Evolutionary conservation across 2,888 invertebrate species (phyloP), one percentile per base, ranked within the genome.

Genomic region (Proisotoma minuta): DNA sequence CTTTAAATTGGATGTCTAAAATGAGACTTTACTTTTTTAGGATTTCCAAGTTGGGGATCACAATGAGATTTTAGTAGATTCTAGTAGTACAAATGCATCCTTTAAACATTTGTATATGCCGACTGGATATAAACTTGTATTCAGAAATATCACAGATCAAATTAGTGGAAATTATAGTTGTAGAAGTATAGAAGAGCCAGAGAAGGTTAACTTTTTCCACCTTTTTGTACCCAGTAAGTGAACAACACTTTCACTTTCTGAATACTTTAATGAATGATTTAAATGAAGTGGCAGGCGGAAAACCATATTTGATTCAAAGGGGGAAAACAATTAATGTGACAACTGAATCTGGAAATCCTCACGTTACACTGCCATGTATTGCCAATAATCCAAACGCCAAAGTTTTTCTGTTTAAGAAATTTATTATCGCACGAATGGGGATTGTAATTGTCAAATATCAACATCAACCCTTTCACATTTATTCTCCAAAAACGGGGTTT

Each of bases 391-490:
- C 69, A 2, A 51, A 58, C 15, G 60, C 66, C 10, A 62, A 59
- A 57, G 66, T 69, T 8, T 60, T 66, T 40, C 40, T 69, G 23
- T 69, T 66, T 29, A 66, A 66, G 49, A 69, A 66, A 40, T 65
- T 60, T 22, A 62, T 60, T 5, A 62, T 69, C 10, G 62, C 62
- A 22, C 54, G 61, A 50, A 63, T 69, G 66, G 69, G 69, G 4
- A 59, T 69, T 15, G 61, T 65, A 12, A 39, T 69, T 8, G 62
- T 69, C 2, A 69, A 69, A 29, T 69, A 66, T 26, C 69, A 69
- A 28, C 66, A 66, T 23, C 69, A 69, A 22, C 66, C 69, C 3
- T 69, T 69, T 43, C 69, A 69, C 47, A 62, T 69, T 40, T 69
- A 57, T 34, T 65, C 66, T 26, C 69, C 69, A 5, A 66, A 64